Percentiles rank a stretch among this genome's conserved stretches.
These are phyloP conservation scores for Caenorhabditis zanzibari DNA, from an alignment of 2,888 invertebrate genomes.

Conservation along the genomic window DNA sequence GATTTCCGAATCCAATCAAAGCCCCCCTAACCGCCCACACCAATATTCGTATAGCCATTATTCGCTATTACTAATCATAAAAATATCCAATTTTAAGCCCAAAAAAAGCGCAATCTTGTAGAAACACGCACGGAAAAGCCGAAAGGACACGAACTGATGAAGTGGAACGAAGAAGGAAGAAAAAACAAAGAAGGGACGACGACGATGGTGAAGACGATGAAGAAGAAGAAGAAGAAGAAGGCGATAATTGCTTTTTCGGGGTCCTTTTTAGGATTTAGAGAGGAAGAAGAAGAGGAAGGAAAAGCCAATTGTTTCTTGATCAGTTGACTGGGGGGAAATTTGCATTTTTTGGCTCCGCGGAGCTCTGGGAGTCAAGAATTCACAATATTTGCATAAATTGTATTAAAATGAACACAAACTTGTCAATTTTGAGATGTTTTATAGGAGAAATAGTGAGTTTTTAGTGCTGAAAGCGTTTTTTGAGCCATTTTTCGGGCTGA, in stretches of 20 bases:
- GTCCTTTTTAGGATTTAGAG: neutral
- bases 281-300: neutral
- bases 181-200: neutral
- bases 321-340: neutral
- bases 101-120: neutral
- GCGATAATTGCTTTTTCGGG: conserved; percentile 33
- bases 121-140: neutral
- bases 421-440: too few relatives aligned
- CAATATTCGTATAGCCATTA: too few relatives aligned
- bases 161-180: conserved; percentile 23
- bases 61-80: too few relatives aligned
- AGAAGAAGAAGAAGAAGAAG: conserved; percentile 1
- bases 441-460: too few relatives aligned
- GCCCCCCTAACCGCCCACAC: too few relatives aligned
- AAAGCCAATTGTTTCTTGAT: conserved; percentile 1
- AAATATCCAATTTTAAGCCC: neutral
- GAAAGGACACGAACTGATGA: conserved; percentile 20
- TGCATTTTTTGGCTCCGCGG: conserved; percentile 24
- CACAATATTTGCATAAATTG: too few relatives aligned
- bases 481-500: too few relatives aligned
- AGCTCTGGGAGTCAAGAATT: too few relatives aligned
- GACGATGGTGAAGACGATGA: conserved; percentile 26
- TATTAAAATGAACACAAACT: too few relatives aligned
- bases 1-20: too few relatives aligned
- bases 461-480: too few relatives aligned